Base-by-base conservation (phyloP, 1,140 invertebrate genomes). In the Trichonephila inaurata region DNA sequence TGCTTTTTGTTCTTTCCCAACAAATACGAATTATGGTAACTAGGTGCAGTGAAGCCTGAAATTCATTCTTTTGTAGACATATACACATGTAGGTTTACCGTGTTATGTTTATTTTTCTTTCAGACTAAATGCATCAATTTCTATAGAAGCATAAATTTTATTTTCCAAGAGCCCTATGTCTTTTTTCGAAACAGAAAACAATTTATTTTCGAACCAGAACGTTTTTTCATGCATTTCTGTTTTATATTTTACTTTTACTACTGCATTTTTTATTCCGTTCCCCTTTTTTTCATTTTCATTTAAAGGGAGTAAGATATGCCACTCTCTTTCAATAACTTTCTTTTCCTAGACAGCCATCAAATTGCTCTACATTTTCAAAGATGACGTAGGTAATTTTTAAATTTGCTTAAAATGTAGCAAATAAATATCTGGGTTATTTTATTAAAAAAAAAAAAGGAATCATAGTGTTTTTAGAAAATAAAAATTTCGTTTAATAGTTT, bases 71-170 rank as follows among this genome's bases (percentile, higher is more conserved):
- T 77, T 28, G 33, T 28, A 77, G 33, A 40, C 72, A 77, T 40
- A 18, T 77, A 77, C 72, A 77, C 14, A 77, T 19, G 72, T 40
- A 77, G 72, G 72, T 40, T 40, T 28, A 77, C 33, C 72, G 72
- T 77, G 72, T 77, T 77, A 19, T 77, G 18, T 77, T 77, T 40
- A 40, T 77, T 77, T 77, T 77, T 77, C 72, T 77, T 77, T 77
- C 72, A 77, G 33, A 77, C 72, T 40, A 77, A 77, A 77, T 77
- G 72, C 72, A 40, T 77, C 72, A 19, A 18, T 40, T 77, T 77
- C 33, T 77, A 77, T 40, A 77, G 72, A 77, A 77, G 72, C 72
- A 77, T 77, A 77, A 40, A 77, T 77, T 77, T 40, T 77, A 77
- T 40, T 28, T 33, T 28, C 18, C 72, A 18, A 16, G 28, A 72